A percentile compares a stretch with the other conserved stretches of the same genome.
Evolutionary conservation across 53 echinoderm and acorn worm genomes (phyloP).

Genomic region (Astropecten irregularis): DNA sequence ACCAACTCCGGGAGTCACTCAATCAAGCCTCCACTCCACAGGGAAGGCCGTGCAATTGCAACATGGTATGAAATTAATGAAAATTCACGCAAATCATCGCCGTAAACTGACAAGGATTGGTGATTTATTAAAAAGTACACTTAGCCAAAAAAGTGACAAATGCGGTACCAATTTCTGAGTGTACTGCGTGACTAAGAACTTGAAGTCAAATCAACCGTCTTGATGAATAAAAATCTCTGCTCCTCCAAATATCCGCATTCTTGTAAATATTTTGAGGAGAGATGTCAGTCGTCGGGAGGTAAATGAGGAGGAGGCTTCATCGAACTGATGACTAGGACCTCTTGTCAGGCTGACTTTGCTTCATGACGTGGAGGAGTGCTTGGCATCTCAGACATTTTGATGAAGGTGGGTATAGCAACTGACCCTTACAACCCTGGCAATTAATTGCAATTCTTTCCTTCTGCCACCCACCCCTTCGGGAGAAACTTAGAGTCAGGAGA

Average conservation of each 20-base stretch:
- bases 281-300: conserved; percentile 14
- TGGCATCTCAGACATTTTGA: neutral
- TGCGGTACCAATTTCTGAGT: neutral
- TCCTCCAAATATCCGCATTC: conserved; percentile 18
- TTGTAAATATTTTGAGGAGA: conserved; percentile 55
- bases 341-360: no score
- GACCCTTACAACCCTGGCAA: no score
- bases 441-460: no score
- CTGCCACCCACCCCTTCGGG: no score
- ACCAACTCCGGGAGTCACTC: neutral
- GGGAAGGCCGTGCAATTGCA: neutral
- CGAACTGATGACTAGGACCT: no score
- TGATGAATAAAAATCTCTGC: neutral
- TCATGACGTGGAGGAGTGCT: no score
- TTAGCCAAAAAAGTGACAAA: neutral
- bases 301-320: conserved; percentile 17
- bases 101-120: neutral
- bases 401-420: no score
- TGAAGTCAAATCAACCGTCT: conserved; percentile 21
- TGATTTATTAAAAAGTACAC: neutral
- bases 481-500: no score
- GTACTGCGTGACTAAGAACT: neutral
- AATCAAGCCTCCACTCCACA: conserved; percentile 9
- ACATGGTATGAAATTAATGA: conserved; percentile 16
- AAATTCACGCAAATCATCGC: conserved; percentile 8